Evolutionary conservation across 2,797 vertebrate genomes (phyloP).

Genomic region (Chelidonichthys spinosus): DNA sequence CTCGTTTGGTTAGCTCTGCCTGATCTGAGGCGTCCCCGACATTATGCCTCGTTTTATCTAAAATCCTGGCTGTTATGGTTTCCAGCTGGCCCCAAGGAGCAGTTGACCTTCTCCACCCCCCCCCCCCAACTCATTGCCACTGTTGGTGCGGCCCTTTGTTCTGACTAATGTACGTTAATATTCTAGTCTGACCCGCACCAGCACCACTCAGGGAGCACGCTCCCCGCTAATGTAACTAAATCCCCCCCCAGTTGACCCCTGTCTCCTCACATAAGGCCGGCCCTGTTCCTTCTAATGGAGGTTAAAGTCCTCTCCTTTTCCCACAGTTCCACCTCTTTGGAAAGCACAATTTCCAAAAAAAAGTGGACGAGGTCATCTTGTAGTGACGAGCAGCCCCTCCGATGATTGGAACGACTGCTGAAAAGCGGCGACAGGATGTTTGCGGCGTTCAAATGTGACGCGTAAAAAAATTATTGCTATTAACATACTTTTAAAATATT

Average conservation of each 20-base stretch:
- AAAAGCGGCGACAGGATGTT: constrained; percentile 2
- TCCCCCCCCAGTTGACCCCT: constrained; percentile 60
- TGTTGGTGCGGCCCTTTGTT: constrained; percentile 53
- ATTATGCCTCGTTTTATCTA: constrained; percentile 54
- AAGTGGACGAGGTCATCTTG: background rate
- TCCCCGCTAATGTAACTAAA: constrained; percentile 69
- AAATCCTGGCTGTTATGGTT: constrained; percentile 66
- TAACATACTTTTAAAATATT: constrained; percentile 10
- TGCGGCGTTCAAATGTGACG: constrained; percentile 15
- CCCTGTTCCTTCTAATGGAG: constrained; percentile 57
- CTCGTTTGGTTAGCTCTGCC: constrained; percentile 44
- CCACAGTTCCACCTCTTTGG: constrained; percentile 32
- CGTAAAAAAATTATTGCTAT: no score
- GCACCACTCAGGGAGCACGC: constrained; percentile 52
- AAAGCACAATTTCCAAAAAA: constrained; percentile 30
- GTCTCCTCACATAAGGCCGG: constrained; percentile 61
- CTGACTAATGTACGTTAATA: constrained; percentile 72
- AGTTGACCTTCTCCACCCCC: constrained; percentile 65
- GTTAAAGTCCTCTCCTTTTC: constrained; percentile 58
- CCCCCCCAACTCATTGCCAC: constrained; percentile 51
- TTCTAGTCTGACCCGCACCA: constrained; percentile 64
- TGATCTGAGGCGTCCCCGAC: constrained; percentile 48
- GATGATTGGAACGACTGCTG: background rate
- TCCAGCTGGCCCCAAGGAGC: constrained; percentile 62
- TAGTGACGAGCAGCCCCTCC: constrained; percentile 14